Conservation (phyloP, 1,140 invertebrate species). For the Eufriesea mexicana region DNA sequence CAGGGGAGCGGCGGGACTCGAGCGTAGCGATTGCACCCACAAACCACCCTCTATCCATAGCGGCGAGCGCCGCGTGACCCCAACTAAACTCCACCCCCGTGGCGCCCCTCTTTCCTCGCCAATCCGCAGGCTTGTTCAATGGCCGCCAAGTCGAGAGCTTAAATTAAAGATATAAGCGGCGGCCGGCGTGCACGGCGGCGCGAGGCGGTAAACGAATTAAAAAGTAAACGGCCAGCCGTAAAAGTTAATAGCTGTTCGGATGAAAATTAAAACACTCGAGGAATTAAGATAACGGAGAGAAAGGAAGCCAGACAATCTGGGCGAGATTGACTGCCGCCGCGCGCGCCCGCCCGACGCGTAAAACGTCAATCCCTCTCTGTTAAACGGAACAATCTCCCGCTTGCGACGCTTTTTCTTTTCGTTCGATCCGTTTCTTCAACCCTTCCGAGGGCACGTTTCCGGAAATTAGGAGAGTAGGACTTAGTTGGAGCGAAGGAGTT, state of each 20-base stretch:
- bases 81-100: constrained; percentile 61
- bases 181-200: constrained; percentile 37
- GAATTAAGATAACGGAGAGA: constrained; percentile 73
- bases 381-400: too few relatives aligned
- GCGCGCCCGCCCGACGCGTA: not conserved
- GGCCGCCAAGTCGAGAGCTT: constrained; percentile 75
- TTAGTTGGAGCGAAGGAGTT: too few relatives aligned
- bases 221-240: constrained; percentile 80
- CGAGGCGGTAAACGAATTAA: constrained; percentile 81
- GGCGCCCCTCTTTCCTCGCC: constrained; percentile 55
- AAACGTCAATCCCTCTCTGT: constrained; percentile 40
- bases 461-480: too few relatives aligned
- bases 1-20: constrained; percentile 74
- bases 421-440: not conserved
- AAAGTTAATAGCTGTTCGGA: constrained; percentile 81
- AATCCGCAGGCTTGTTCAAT: constrained; percentile 71
- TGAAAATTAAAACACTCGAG: constrained; percentile 81
- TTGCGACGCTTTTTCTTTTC: too few relatives aligned
- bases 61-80: constrained; percentile 61
- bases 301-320: constrained; percentile 54
- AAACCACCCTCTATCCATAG: constrained; percentile 72
- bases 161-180: constrained; percentile 81
- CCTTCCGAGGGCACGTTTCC: too few relatives aligned
- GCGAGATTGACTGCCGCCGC: constrained; percentile 43
- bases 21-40: constrained; percentile 77